phyloP scores from a whole-genome alignment of 1,140 invertebrate genomes.

The Diachasma alloeum region DNA sequence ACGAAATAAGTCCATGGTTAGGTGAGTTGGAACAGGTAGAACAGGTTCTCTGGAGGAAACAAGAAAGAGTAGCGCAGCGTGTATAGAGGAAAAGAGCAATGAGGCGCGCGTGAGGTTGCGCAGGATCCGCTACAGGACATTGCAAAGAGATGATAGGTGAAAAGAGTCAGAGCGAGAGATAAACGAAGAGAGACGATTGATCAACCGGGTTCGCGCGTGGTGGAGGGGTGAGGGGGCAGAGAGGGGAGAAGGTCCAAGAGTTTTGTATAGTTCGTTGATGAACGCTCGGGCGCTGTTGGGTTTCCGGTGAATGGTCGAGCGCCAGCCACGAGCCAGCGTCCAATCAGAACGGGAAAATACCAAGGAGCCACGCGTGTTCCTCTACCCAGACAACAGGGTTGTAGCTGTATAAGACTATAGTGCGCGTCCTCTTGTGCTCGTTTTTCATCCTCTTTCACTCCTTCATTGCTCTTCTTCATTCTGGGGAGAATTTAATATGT shows the following conservation, averaged over 20 bases:
- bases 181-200: background rate
- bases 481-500: too few species aligned
- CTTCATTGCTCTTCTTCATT: background rate
- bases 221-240: too few species aligned
- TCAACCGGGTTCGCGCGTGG: background rate
- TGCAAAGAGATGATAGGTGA: background rate
- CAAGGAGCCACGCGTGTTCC: constrained; percentile 57
- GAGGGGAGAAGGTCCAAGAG: background rate
- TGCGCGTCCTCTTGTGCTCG: background rate
- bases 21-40: too few species aligned
- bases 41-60: too few species aligned
- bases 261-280: constrained; percentile 29
- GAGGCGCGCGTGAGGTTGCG: too few species aligned
- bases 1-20: too few species aligned
- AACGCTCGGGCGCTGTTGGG: constrained; percentile 38
- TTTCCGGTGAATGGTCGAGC: constrained; percentile 63
- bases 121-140: too few species aligned
- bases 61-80: too few species aligned
- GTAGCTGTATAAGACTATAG: constrained; percentile 6
- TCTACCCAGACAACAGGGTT: background rate
- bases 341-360: constrained; percentile 62
- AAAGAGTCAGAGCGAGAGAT: background rate
- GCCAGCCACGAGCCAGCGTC: constrained; percentile 65
- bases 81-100: too few species aligned
- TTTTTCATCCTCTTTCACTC: background rate